Percentiles rank a stretch among this genome's conserved stretches.
Conservation (phyloP, 2,113 vertebrate genomes). For the Psilopogon haemacephalus region DNA sequence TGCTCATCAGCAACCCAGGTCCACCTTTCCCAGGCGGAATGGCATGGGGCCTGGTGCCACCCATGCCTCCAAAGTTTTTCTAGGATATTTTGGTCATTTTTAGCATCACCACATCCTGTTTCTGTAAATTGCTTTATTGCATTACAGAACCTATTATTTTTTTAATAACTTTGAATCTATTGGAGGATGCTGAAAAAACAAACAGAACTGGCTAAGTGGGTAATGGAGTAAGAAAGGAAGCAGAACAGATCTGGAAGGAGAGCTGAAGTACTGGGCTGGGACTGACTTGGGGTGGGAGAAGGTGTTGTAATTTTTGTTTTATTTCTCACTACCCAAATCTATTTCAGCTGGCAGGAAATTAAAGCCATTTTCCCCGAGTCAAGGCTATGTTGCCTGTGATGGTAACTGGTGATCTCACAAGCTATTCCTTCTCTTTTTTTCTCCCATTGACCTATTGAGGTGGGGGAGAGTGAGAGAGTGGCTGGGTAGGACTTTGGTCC, state of each 20-base stretch:
- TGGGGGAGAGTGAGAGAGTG: not conserved
- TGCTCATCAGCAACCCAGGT: rapidly evolving
- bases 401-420: not conserved
- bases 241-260: too few relatives aligned
- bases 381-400: not conserved
- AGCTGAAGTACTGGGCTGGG: not conserved
- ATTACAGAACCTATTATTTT: not conserved
- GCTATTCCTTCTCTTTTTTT: not conserved
- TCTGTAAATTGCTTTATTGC: not conserved
- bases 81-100: not conserved
- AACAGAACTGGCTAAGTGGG: not conserved
- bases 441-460: not conserved
- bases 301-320: not conserved
- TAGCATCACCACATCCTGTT: not conserved
- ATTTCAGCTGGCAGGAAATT: not conserved
- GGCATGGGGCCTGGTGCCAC: rapidly evolving
- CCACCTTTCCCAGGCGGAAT: not conserved
- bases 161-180: not conserved
- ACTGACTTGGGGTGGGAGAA: rapidly evolving
- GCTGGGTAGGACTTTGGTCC: not conserved
- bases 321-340: not conserved
- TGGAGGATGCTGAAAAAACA: not conserved
- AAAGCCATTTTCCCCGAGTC: not conserved
- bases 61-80: not conserved
- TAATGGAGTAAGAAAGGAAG: not conserved